Base-by-base conservation (phyloP, 2,113 vertebrate species). In the Xyliphius kryptos region DNA sequence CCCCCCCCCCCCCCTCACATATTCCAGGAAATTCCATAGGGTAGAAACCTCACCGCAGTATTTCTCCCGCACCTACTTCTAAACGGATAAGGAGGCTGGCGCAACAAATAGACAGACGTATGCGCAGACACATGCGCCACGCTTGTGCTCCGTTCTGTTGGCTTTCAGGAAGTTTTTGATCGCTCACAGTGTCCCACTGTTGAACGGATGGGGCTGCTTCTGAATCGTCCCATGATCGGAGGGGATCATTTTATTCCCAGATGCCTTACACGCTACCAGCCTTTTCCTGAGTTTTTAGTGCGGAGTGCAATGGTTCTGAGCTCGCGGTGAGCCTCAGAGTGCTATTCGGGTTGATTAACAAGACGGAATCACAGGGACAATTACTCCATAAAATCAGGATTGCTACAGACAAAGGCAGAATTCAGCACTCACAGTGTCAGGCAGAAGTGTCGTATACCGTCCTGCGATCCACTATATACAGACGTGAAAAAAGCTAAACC, bases 1-100 rank as follows among this genome's bases (percentile, higher is more conserved):
- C n/a, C 74, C 79, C 73, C 80, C 75, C 77, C 77, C 80, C 79
- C 80, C 72, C 77, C 77, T 74, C 76, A 73, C 65, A 74, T 75
- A 77, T 74, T 72, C 66, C 54, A 58, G 73, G 56, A 74, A 63
- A 54, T 41, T 71, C 60, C 66, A 37, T 56, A 51, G 53, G 66
- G 74, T 77, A 75, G 73, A 74, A 64, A 70, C 77, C 78, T 77
- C 68, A 75, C 76, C 63, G 62, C 81, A 58, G 62, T 69, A 76
- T 72, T 77, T 82, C 56, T 49, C 52, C 70, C 59, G 51, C 38
- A 5, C 70, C 68, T 20, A 21, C 48, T 78, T 79, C 79, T 80
- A 74, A 74, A 77, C 73, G 78, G 81, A 82, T 82, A 81, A 81
- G 72, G 71, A 37, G 72, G 74, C 69, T 75, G 37, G 77, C 74